Evolutionary conservation across 2,888 invertebrate species (phyloP).

Genomic region (Acutogordius australiensis): DNA sequence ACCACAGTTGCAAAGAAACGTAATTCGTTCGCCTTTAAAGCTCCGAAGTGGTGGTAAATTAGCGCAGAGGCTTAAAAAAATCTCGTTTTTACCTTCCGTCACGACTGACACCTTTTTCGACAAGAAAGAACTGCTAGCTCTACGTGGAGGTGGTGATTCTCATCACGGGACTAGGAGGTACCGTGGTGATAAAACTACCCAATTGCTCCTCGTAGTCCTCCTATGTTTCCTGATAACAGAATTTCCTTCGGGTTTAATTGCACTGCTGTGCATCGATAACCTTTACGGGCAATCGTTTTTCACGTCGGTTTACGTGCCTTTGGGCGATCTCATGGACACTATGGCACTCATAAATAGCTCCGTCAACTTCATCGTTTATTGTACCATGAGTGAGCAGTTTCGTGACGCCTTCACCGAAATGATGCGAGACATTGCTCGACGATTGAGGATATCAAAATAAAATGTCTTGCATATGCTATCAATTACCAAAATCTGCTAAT

Average conservation of each 20-base stretch:
- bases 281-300: constrained; percentile 12
- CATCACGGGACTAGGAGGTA: background rate
- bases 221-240: constrained; percentile 13
- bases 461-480: too few species aligned
- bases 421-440: too few species aligned
- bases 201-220: constrained; percentile 12
- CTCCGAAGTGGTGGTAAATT: too few species aligned
- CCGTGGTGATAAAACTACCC: constrained; percentile 7
- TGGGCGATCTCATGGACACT: constrained; percentile 13
- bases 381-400: constrained; percentile 14
- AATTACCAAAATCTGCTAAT: too few species aligned
- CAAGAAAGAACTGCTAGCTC: too few species aligned
- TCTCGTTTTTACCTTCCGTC: too few species aligned
- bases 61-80: too few species aligned
- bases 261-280: constrained; percentile 11
- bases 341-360: constrained; percentile 14
- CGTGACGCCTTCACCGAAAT: constrained; percentile 10
- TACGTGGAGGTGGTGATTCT: too few species aligned
- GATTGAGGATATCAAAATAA: too few species aligned
- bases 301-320: background rate
- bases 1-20: too few species aligned
- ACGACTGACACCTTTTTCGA: too few species aligned
- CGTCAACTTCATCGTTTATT: constrained; percentile 14
- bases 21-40: too few species aligned
- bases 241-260: constrained; percentile 13